Evolutionary conservation across 2,113 vertebrate species (phyloP).

Genomic region (Eulemur macaco): DNA sequence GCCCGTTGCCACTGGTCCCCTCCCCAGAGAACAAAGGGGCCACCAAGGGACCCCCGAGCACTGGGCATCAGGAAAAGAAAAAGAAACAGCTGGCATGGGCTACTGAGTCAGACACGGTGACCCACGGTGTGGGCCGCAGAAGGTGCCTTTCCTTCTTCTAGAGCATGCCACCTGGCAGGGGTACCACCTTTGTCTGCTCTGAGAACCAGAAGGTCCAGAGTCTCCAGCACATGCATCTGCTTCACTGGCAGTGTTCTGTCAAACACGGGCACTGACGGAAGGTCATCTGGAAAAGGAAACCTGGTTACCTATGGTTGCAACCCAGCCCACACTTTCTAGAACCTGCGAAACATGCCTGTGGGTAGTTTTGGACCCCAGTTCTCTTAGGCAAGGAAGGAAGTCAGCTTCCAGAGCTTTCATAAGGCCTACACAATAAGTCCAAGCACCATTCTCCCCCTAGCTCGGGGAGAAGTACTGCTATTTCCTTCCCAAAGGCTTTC

Average conservation of each 20-base stretch:
- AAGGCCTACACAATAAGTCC: not conserved
- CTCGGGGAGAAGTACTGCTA: not conserved
- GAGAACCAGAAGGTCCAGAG: slow-evolving; percentile 93
- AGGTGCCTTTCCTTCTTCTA: not conserved
- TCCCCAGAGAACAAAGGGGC: not conserved
- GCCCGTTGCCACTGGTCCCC: not conserved
- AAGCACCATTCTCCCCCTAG: not conserved
- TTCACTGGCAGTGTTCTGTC: slow-evolving; percentile 95
- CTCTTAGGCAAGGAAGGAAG: not conserved
- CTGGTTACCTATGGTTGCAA: not conserved
- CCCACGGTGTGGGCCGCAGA: rapidly evolving
- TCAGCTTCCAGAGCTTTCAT: not conserved
- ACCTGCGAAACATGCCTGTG: not conserved
- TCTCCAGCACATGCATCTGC: slow-evolving; percentile 96
- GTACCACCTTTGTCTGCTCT: slow-evolving; percentile 95
- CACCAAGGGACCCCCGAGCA: not conserved
- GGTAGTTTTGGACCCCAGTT: not conserved
- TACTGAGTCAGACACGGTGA: rapidly evolving
- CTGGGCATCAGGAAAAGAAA: not conserved
- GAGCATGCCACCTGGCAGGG: not conserved
- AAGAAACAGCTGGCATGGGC: not conserved
- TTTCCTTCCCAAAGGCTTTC: not conserved
- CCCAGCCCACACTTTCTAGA: not conserved
- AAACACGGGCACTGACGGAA: slow-evolving; percentile 90
- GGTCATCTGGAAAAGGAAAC: slow-evolving; percentile 86